phyloP scores from a whole-genome alignment of 2,888 invertebrate genomes.

The Pegoplata infirma region DNA sequence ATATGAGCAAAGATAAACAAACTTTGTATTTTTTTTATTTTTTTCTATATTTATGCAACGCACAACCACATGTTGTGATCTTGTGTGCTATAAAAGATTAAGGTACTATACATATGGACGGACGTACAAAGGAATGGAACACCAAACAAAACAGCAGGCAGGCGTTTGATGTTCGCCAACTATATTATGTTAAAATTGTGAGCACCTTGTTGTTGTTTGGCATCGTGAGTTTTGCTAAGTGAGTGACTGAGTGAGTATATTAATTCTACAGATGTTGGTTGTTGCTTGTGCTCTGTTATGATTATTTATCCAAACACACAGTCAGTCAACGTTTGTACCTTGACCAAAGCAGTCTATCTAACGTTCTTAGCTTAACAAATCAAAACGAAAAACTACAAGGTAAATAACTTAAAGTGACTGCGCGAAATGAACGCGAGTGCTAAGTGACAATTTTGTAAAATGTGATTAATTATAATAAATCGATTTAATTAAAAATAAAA shows the following conservation, averaged over 20 bases:
- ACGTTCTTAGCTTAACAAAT: constrained; percentile 4
- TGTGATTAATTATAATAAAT: constrained; percentile 26
- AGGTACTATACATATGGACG: background rate
- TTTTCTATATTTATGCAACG: constrained; percentile 14
- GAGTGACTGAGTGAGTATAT: background rate
- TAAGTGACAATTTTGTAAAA: background rate
- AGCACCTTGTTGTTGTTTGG: constrained; percentile 53
- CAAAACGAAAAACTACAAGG: constrained; percentile 29
- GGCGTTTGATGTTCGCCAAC: constrained; percentile 53
- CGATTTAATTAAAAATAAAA: constrained; percentile 11
- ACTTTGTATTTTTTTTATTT: constrained; percentile 23
- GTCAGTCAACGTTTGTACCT: constrained; percentile 73
- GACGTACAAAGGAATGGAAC: constrained; percentile 27
- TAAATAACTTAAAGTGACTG: background rate
- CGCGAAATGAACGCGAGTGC: constrained; percentile 7
- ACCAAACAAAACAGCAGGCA: constrained; percentile 37
- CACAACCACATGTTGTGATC: constrained; percentile 45
- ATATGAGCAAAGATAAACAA: constrained; percentile 35
- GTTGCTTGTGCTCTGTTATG: constrained; percentile 55
- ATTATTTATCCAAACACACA: constrained; percentile 48
- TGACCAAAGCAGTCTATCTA: constrained; percentile 70
- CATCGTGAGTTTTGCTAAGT: constrained; percentile 16
- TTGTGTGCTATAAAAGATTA: constrained; percentile 33
- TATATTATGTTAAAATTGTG: constrained; percentile 9
- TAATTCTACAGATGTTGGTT: constrained; percentile 37